Base-by-base conservation (phyloP, 1,140 invertebrate genomes). In the Belonocnema kinseyi region DNA sequence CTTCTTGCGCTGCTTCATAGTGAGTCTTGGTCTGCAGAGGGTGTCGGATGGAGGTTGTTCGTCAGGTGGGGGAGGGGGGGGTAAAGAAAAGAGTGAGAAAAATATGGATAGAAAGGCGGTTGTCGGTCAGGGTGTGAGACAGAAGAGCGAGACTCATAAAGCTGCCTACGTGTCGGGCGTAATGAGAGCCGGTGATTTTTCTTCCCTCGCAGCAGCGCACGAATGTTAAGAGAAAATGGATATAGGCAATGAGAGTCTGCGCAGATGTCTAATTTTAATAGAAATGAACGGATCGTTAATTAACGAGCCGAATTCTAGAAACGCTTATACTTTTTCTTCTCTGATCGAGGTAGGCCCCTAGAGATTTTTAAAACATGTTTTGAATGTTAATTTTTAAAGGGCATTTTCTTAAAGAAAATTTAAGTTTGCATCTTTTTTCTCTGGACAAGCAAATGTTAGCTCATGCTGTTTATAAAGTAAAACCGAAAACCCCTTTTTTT, bases 161-260 rank as follows among this genome's bases (percentile, higher is more conserved):
- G 90, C 89, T 91, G 90, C 89, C 90, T 91, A 91, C 90, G 90
- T 91, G 90, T 91, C 89, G 88, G 89, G 90, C 88, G 90, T 90
- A 91, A 91, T 91, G 89, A 91, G 90, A 88, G 85, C 88, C 87
- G 90, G 90, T 91, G 89, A 91, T 91, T 91, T 91, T 91, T 91
- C 87, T 90, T 89, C 86, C 80, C 83, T 83, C 82, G 76, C 77
- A 77, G 56, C 74, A 85, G 76, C 82, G 79, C 81, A 86, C 87
- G 82, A 87, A 86, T 85, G 80, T 77, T 85, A 87, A 86, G 83
- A 87, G 88, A 89, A 89, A 89, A 88, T 89, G 87, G 89, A 90
- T 85, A 83, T 80, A 71, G 19, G 19, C 2, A 26, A 21, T 58
- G 19, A 12, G 19, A 17, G 26, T 10, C n/a, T 17, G 13, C 33